Base-by-base conservation (phyloP, 2,797 vertebrate genomes). In the Protonibea diacanthus region DNA sequence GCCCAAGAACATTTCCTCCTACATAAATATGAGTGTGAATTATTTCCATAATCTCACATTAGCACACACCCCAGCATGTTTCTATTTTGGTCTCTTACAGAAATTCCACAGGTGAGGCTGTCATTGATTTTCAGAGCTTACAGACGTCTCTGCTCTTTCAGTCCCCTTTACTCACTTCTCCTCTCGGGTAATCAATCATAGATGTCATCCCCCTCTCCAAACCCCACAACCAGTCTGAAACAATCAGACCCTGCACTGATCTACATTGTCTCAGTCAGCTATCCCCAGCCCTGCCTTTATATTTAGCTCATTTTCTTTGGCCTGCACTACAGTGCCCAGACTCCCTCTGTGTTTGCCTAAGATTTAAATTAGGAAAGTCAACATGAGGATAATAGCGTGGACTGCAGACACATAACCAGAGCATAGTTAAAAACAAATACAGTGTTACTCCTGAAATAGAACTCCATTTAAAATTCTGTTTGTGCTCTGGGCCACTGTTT, bases 391-490 rank as follows among this genome's bases (percentile, higher is more conserved):
- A 45, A 80, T 15, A 49, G 38, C 10, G 72, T 17, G 21, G 25
- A 58, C 13, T 69, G 48, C 9, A 42, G 73, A 87, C 57, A 76
- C 76, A 62, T 58, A 56, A 61, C 52, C 71, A 59, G 62, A 60
- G 57, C 69, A 72, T 23, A 57, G 48, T 78, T 81, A 13, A 80
- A 71, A 69, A 72, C n/a, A 81, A 81, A 80, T 61, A 82, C 1
- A 17, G 18, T 20, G 45, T 25, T 66, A 5, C 33, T 70, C 74
- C 55, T 40, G n/a, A 83, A 69, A 72, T 75, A 57, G 15, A 23
- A 44, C 45, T 53, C 11, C 3, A 57, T 49, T 52, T 63, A 11
- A 74, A 25, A 58, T 81, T 72, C 72, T 51, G 38, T 29, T 51
- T 4, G 5, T 44, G 49, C 17, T 59, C 63, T 42, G 47, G n/a